Evolutionary conservation across 2,797 vertebrate species (phyloP), one percentile per base, ranked within the genome.

Genomic region (Parotocinclus haroldoi): DNA sequence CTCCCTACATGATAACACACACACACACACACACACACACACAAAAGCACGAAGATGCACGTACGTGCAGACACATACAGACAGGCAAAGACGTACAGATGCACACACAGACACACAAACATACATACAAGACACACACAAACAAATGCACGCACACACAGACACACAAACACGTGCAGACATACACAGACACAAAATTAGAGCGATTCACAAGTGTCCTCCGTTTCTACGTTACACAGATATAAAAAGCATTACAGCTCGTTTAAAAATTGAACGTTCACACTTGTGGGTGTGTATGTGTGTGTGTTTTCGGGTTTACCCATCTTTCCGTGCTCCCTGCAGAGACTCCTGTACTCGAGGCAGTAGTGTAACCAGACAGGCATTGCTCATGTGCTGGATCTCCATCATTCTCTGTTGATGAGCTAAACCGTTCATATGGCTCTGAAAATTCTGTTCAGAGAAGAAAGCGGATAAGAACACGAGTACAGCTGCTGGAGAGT

Each of bases 351-450:
- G 94, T 66, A 94, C 90, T 72, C 93, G 83, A 1, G 94, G 95
- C 84, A 97, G 85, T 61, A 98, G 82, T 0, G 93, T 94, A 78
- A 96, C 92, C 58, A 98, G 91, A 73, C 94, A 97, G 54, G 94
- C 89, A 0, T 94, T 96, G 81, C 92, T 98, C 87, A 92, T 92
- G 82, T 94, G 93, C 73, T 97, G 95, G 77, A 99, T 93, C 78
- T 98, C 95, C 84, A 91, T 91, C 72, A 99, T 95, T 72, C 92
- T 90, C 84, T 96, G 92, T 85, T 96, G 95, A 83, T 99, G 96
- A 63, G 91, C 90, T 77, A 92, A 72, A 27, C 93, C 95, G 40
- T 89, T 90, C 93, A 99, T 92, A 75, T 99, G 96, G 80, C 91
- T 88, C 74, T 94, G 94, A 81, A 99, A 99, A 79, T 94, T 95